phyloP scores from a whole-genome alignment of 1,140 invertebrate species.

The Schlechtendalia chinensis region DNA sequence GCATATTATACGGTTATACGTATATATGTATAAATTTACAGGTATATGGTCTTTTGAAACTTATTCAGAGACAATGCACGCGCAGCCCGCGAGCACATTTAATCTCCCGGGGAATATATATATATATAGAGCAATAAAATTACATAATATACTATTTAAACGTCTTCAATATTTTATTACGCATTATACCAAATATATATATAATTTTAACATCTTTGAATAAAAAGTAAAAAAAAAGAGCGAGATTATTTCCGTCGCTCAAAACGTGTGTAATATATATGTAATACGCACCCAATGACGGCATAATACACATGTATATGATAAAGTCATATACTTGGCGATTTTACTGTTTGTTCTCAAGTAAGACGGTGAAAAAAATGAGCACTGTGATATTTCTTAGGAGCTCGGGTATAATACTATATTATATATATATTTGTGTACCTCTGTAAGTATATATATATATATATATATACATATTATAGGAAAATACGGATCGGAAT shows the following conservation, averaged over 20 bases:
- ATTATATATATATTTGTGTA: too few relatives aligned
- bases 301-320: too few relatives aligned
- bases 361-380: too few relatives aligned
- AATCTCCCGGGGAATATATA: not conserved
- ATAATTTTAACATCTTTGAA: not conserved
- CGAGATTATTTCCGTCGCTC: not conserved
- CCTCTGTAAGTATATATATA: too few relatives aligned
- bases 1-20: not conserved
- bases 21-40: not conserved
- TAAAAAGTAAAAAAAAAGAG: not conserved
- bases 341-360: not conserved
- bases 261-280: not conserved
- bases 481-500: conserved; percentile 1
- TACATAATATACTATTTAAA: conserved; percentile 26
- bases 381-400: too few relatives aligned
- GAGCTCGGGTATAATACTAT: too few relatives aligned
- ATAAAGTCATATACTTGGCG: not conserved
- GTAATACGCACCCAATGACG: not conserved
- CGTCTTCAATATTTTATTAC: conserved; percentile 10
- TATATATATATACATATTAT: not conserved
- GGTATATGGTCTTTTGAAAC: not conserved
- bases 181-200: not conserved
- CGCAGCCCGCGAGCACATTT: not conserved
- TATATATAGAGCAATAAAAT: not conserved
- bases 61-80: not conserved